Evolutionary conservation across 2,113 vertebrate species (phyloP).

Genomic region (Ceyx cyanopectus): DNA sequence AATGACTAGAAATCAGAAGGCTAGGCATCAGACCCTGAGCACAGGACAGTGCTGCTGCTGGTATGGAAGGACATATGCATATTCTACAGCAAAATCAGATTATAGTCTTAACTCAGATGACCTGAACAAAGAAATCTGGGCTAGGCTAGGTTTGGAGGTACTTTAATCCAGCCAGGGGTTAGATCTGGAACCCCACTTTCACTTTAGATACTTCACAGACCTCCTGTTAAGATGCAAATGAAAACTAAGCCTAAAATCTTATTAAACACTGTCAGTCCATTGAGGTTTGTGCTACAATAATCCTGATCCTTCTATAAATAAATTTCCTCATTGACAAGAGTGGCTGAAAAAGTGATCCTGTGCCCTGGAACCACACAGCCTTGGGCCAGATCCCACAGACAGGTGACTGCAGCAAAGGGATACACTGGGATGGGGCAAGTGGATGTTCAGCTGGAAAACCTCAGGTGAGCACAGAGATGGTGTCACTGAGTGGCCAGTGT

Average conservation of each 20-base stretch:
- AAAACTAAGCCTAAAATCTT: background rate
- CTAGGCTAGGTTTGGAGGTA: background rate
- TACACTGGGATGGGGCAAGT: background rate
- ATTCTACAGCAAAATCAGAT: background rate
- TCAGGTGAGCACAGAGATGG: fast-evolving
- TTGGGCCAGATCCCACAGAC: background rate
- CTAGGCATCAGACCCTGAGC: background rate
- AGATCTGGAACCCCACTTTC: background rate
- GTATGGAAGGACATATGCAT: background rate
- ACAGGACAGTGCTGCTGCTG: background rate
- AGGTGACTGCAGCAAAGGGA: background rate
- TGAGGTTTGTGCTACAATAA: background rate
- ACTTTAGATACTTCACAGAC: background rate
- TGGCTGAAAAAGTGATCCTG: background rate
- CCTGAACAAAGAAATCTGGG: background rate
- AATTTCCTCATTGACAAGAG: background rate
- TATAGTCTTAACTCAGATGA: background rate
- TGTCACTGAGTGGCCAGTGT: background rate
- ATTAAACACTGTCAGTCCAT: background rate
- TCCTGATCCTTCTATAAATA: background rate
- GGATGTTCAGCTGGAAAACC: background rate
- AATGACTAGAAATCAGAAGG: background rate
- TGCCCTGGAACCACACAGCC: background rate
- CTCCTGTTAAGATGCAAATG: background rate
- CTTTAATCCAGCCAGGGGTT: background rate